phyloP scores from a whole-genome alignment of 2,888 invertebrate species.

The Sepioteuthis lessoniana region DNA sequence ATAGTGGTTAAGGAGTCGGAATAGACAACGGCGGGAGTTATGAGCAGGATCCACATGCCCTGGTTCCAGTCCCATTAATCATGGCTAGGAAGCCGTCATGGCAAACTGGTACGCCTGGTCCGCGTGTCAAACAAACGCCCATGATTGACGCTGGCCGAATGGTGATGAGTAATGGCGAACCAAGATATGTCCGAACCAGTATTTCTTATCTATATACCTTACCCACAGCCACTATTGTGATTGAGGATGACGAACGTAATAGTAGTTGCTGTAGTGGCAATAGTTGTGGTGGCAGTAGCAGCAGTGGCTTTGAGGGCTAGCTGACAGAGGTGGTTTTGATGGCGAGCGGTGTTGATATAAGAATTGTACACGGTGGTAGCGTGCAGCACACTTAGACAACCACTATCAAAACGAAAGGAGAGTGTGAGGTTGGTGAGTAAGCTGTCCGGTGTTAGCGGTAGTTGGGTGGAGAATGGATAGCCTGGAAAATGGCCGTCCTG shows the following conservation, averaged over 20 bases:
- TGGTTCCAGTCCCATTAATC: conserved; percentile 23
- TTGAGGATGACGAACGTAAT: conserved; percentile 7
- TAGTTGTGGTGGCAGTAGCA: background rate
- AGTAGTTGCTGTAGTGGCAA: background rate
- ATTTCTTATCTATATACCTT: conserved; percentile 21
- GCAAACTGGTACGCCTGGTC: conserved; percentile 9
- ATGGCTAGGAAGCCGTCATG: background rate
- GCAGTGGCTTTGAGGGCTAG: background rate
- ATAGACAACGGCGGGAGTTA: conserved; percentile 23
- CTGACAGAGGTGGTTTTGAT: background rate
- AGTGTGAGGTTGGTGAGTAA: background rate
- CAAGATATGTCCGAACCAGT: background rate
- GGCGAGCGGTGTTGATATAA: background rate
- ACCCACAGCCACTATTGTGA: background rate
- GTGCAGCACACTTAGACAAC: background rate
- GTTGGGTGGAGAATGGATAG: background rate
- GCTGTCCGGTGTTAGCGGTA: background rate
- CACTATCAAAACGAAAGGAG: conserved; percentile 7
- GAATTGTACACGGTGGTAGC: background rate
- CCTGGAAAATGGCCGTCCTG: background rate
- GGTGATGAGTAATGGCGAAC: conserved; percentile 14
- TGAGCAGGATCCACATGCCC: conserved; percentile 33
- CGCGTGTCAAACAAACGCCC: conserved; percentile 33
- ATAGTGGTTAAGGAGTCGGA: conserved; percentile 33
- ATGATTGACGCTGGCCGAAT: conserved; percentile 23